A percentile compares a stretch with the other conserved stretches of the same genome.
Conservation (phyloP, 2,797 vertebrate species). For the Steatocranus sp. region DNA sequence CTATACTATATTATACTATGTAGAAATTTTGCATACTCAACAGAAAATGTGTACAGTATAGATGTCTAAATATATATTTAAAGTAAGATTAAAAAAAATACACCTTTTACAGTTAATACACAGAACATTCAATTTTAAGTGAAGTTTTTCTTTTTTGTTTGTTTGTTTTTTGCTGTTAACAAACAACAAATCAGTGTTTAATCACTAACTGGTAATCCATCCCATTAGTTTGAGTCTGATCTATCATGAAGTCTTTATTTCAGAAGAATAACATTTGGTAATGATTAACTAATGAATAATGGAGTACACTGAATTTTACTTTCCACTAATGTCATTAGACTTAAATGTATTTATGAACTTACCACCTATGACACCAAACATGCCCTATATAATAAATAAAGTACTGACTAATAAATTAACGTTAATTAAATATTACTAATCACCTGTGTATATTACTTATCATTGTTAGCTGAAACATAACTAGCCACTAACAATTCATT, state of each 20-base stretch:
- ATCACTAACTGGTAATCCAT: neutral
- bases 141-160: neutral
- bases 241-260: neutral
- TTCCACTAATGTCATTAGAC: neutral
- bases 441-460: neutral
- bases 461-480: neutral
- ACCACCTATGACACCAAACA: neutral
- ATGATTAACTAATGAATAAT: neutral
- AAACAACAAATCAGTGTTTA: neutral
- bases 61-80: neutral
- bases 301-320: neutral
- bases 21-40: neutral
- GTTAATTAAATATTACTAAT: neutral
- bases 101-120: neutral
- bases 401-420: neutral
- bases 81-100: neutral
- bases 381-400: neutral
- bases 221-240: neutral
- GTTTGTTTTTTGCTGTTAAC: neutral
- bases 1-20: neutral
- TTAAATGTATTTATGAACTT: neutral
- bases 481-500: neutral
- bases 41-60: neutral
- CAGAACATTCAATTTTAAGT: neutral
- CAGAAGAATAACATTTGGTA: neutral